Evolutionary conservation across 2,113 vertebrate genomes (phyloP).

Genomic region (Phalacrocorax carbo): DNA sequence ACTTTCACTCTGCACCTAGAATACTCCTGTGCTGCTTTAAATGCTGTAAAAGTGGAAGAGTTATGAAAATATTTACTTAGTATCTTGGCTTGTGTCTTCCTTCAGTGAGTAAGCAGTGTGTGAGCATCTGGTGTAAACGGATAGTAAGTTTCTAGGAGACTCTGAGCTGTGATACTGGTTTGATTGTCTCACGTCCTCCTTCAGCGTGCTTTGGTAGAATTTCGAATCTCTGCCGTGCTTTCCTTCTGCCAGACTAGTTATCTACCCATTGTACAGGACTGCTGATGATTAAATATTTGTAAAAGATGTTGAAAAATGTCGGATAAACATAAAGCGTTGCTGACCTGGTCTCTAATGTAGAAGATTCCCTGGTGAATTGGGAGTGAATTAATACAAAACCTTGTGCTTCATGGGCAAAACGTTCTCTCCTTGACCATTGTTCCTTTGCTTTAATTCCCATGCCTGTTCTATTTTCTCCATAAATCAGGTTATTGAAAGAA

Average conservation of each 20-base stretch:
- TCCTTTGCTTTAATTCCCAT: background rate
- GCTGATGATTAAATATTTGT: slow-evolving; percentile 22
- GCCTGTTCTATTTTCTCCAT: background rate
- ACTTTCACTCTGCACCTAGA: background rate
- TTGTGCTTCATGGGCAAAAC: background rate
- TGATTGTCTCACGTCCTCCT: background rate
- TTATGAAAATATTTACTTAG: background rate
- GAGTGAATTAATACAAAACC: background rate
- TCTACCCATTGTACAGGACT: background rate
- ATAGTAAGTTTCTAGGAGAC: background rate
- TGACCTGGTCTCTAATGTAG: background rate
- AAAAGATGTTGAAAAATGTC: background rate
- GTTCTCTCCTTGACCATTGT: background rate
- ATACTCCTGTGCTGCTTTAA: background rate
- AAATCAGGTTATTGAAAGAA: slow-evolving; percentile 90
- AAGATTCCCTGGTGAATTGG: background rate
- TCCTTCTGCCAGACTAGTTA: background rate
- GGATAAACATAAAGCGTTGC: background rate
- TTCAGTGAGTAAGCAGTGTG: background rate
- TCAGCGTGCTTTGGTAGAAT: background rate
- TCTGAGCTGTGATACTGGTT: background rate
- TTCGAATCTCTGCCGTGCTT: background rate
- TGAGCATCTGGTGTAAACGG: background rate
- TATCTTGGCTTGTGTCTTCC: background rate
- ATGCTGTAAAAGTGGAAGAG: background rate